Percentiles rank a stretch among this genome's conserved stretches.
Conservation (phyloP, 2,888 invertebrate species). For the Drosophila niveifrons region DNA sequence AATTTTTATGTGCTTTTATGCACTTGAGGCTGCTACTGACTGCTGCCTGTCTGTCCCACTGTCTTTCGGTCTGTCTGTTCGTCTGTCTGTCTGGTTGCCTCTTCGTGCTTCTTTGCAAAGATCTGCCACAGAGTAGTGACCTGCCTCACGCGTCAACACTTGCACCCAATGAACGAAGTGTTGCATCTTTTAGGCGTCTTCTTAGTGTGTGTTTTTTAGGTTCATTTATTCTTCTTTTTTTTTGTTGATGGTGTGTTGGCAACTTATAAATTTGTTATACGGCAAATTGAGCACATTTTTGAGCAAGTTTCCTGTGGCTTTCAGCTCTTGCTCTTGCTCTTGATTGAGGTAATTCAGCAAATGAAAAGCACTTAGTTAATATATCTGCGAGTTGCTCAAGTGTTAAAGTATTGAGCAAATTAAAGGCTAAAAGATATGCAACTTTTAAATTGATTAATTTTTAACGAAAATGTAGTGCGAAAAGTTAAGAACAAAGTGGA, state of each 20-base stretch:
- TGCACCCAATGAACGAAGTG: constrained; percentile 52
- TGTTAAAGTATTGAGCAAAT: background rate
- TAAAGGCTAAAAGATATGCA: background rate
- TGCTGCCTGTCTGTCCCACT: constrained; percentile 3
- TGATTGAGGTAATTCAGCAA: constrained; percentile 30
- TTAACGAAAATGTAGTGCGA: background rate
- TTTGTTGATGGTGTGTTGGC: background rate
- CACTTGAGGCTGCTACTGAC: constrained; percentile 43
- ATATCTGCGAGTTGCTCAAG: constrained; percentile 25
- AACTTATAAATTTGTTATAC: constrained; percentile 59
- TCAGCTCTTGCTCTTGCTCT: background rate
- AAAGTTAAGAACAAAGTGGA: background rate
- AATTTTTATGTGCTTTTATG: constrained; percentile 67
- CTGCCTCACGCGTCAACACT: constrained; percentile 57
- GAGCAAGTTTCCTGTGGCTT: constrained; percentile 35
- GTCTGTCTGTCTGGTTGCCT: background rate
- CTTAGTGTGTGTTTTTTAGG: constrained; percentile 13
- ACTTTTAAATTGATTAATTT: background rate
- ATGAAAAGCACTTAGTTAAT: constrained; percentile 33
- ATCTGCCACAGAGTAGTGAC: background rate
- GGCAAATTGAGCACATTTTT: constrained; percentile 62
- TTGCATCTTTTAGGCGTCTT: constrained; percentile 64
- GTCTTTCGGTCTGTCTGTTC: background rate
- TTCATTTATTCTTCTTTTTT: background rate
- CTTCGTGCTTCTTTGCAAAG: background rate